Evolutionary conservation across 2,797 vertebrate species (phyloP), one percentile per base, ranked within the genome.

Genomic region (Pseudopleuronectes americanus): DNA sequence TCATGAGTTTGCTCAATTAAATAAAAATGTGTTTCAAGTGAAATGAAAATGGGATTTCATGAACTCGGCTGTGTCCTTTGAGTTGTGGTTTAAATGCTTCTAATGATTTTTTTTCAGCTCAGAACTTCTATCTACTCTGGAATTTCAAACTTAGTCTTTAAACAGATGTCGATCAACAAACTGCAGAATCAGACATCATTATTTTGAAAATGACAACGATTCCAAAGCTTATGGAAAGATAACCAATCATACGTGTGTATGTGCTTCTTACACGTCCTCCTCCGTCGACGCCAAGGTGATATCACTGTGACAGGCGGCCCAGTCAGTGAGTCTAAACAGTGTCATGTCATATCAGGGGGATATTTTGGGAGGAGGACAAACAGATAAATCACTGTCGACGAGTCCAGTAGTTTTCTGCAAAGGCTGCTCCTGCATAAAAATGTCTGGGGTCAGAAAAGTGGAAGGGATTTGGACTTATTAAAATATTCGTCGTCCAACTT

Each of bases 341-440:
- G 84, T 68, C 75, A 49, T 4, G 61, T 58, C 4, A 61, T 68
- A 47, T 77, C 80, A 81, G 81, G 43, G 77, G 57, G 81, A 56
- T 86, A 88, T 90, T 89, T 82, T 84, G 57, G 88, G 82, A 87
- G 22, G 45, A 66, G 74, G 68, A 68, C 74, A 65, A 70, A 84
- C 63, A 79, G 83, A 88, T 84, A 83, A 68, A 71, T 12, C 28
- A 17, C 58, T 64, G 45, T 2, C 1, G 41, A 43, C 14, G 6
- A 48, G 47, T 21, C 3, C 16, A 17, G 16, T 16, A 43, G 41
- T 48, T 7, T 10, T 48, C 17, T 8, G 5, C 17, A 21, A 7
- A 48, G 47, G 43, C 43, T 13, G 14, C 43, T 16, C 16, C 43
- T 19, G 14, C 43, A 45, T 7, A 19, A 45, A 19, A 2, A 45